phyloP scores from a whole-genome alignment of 2,797 vertebrate genomes.

The Gambelia wislizenii region DNA sequence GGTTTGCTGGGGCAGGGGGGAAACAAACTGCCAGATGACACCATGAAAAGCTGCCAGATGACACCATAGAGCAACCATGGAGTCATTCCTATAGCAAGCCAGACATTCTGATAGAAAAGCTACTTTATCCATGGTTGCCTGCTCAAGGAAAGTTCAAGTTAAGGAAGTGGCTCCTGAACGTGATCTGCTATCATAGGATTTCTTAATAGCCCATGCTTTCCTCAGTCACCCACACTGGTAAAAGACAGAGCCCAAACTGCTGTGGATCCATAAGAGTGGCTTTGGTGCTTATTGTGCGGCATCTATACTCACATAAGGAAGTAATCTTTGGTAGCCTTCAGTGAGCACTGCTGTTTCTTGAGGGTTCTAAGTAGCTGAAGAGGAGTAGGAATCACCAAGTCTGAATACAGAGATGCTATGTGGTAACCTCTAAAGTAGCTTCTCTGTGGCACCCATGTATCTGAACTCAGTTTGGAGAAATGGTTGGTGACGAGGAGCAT shows the following conservation, averaged over 20 bases:
- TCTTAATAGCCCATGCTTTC: not conserved
- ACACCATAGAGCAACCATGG: no score
- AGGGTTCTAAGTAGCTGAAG: no score
- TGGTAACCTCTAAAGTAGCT: not conserved
- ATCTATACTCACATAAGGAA: not conserved
- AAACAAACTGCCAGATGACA: no score
- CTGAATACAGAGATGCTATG: not conserved
- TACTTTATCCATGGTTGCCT: not conserved
- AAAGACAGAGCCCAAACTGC: not conserved
- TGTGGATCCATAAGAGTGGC: not conserved
- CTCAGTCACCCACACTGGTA: not conserved
- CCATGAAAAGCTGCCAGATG: no score
- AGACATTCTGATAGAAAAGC: no score
- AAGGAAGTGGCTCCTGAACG: no score
- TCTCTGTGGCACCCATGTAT: not conserved
- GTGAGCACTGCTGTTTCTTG: no score
- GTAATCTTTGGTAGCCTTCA: not conserved
- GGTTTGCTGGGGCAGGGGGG: no score
- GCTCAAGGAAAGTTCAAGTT: not conserved
- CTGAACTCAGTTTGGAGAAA: not conserved
- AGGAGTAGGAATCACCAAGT: not conserved
- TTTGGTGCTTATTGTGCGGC: not conserved
- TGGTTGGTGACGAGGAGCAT: not conserved
- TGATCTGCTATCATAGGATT: no score
- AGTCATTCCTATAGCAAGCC: no score